A percentile compares a stretch with the other conserved stretches of the same genome.
Evolutionary conservation across 2,797 vertebrate genomes (phyloP).

Genomic region (Myotis pilosus): DNA sequence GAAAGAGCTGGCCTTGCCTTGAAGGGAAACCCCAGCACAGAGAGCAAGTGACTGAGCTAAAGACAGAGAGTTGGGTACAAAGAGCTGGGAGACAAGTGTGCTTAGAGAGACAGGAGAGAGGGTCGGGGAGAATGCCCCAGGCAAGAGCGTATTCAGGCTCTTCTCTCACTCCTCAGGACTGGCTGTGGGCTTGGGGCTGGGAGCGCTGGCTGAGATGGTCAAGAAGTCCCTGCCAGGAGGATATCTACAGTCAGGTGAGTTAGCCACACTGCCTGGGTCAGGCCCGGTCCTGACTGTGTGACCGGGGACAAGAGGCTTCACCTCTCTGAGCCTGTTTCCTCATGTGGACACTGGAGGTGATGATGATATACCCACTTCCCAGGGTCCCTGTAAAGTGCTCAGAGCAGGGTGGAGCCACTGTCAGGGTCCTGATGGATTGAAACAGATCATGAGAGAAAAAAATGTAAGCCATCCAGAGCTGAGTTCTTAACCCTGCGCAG

Average conservation of each 20-base stretch:
- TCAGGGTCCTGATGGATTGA: not conserved
- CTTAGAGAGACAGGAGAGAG: not conserved
- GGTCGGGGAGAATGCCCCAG: not conserved
- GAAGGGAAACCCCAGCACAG: not conserved
- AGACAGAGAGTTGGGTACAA: not conserved
- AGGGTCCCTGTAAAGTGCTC: not conserved
- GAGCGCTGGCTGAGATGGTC: conserved; percentile 89
- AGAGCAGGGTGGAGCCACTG: not conserved
- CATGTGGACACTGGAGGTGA: not conserved
- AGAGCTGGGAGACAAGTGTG: not conserved
- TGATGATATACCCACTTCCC: not conserved
- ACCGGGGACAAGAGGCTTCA: not conserved
- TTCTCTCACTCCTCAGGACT: conserved; percentile 84
- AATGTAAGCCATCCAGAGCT: not conserved
- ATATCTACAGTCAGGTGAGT: conserved; percentile 74
- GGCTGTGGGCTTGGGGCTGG: conserved; percentile 90
- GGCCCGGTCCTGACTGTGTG: not conserved
- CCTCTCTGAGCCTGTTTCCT: not conserved
- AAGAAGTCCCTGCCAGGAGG: conserved; percentile 88
- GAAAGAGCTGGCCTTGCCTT: not conserved
- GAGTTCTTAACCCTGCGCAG: not conserved
- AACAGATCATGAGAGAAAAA: not conserved
- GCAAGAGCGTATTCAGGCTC: not conserved
- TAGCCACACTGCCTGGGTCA: not conserved
- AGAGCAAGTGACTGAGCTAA: not conserved